These are phyloP conservation scores for Daubentonia madagascariensis DNA, from an alignment of 2,113 vertebrate species.

Conservation along the genomic window DNA sequence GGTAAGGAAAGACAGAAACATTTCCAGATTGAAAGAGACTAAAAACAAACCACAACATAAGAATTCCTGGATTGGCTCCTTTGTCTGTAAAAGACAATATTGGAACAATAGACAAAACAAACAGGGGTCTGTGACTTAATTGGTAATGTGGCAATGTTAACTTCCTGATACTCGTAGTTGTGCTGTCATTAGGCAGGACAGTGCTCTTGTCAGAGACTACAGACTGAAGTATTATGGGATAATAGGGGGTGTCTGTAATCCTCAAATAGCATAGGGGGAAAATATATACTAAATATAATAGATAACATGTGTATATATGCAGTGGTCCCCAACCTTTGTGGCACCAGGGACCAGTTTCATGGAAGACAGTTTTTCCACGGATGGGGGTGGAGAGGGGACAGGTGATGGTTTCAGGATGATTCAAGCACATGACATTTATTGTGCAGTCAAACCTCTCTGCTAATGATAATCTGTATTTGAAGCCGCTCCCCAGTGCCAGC, in stretches of 20 bases:
- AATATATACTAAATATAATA: background rate
- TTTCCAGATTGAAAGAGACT: background rate
- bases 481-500: too few species aligned
- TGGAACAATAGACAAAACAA: background rate
- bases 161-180: background rate
- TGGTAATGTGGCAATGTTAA: background rate
- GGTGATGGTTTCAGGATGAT: too few species aligned
- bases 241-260: background rate
- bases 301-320: background rate
- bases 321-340: too few species aligned
- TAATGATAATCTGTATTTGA: too few species aligned
- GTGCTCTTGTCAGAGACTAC: background rate
- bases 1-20: background rate
- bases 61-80: background rate
- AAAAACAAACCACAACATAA: background rate
- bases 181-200: background rate
- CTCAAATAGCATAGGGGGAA: background rate
- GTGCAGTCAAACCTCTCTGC: too few species aligned
- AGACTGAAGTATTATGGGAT: background rate
- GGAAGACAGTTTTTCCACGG: too few species aligned
- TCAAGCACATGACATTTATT: too few species aligned
- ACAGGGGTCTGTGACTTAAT: background rate
- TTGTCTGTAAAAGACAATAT: background rate
- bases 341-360: too few species aligned
- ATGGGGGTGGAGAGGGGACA: too few species aligned